These are phyloP conservation scores for Aepyceros melampus DNA, from an alignment of 2,113 vertebrate species.

Conservation along the genomic window DNA sequence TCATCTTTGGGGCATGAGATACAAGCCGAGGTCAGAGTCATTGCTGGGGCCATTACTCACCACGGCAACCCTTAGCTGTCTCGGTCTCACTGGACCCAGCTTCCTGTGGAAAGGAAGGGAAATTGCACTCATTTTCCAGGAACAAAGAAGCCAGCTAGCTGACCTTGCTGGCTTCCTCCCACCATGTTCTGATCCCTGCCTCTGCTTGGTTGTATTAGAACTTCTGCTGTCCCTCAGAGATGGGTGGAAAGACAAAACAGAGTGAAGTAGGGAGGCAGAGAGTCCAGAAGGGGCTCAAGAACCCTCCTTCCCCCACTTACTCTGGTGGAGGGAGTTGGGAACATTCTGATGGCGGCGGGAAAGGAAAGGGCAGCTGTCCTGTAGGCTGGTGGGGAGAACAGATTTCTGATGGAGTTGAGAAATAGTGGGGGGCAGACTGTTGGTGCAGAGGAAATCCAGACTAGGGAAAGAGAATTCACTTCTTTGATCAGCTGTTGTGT, in stretches of 20 bases:
- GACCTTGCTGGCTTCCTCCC: not conserved
- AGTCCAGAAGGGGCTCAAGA: not conserved
- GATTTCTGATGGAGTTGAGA: not conserved
- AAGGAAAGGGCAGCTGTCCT: not conserved
- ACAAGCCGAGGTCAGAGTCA: conserved; percentile 44
- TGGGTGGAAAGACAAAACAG: not conserved
- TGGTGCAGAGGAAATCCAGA: not conserved
- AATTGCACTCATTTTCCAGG: conserved; percentile 63
- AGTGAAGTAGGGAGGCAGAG: not conserved
- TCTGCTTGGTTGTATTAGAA: not conserved
- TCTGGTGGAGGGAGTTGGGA: not conserved
- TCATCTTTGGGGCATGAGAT: conserved; percentile 49
- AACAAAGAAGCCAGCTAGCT: conserved; percentile 28
- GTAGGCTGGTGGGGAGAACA: not conserved
- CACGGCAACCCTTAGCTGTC: conserved; percentile 50
- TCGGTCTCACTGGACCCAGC: not conserved
- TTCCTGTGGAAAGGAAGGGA: conserved; percentile 48
- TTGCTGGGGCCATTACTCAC: conserved; percentile 62
- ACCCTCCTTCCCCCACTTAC: not conserved
- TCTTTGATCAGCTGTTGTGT: not conserved
- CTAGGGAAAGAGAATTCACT: not conserved
- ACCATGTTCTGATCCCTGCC: not conserved
- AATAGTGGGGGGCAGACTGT: not conserved
- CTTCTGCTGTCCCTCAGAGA: not conserved
- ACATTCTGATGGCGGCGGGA: not conserved